These are phyloP conservation scores for Drosophila picticornis DNA, from an alignment of 2,888 invertebrate species.

Conservation along the genomic window DNA sequence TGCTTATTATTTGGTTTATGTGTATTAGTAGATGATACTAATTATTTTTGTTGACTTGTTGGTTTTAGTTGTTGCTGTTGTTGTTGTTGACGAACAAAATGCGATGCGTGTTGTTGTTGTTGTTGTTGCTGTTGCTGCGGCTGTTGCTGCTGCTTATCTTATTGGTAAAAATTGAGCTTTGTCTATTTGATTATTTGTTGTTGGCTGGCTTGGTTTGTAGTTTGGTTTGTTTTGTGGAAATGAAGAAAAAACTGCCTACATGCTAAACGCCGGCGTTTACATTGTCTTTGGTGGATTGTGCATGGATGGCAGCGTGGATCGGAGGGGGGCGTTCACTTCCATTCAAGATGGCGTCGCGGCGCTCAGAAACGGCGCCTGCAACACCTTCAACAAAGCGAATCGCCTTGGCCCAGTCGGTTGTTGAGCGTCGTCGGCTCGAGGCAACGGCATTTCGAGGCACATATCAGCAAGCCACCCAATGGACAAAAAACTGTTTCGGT, in stretches of 20 bases:
- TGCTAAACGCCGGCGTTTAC: conserved; percentile 74
- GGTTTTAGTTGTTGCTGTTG: conserved; percentile 45
- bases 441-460: conserved; percentile 37
- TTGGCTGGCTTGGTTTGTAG: conserved; percentile 78
- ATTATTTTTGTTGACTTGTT: conserved; percentile 35
- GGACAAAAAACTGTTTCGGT: conserved; percentile 4
- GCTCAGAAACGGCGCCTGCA: conserved; percentile 41
- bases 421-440: conserved; percentile 49
- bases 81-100: conserved; percentile 71
- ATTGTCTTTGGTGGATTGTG: conserved; percentile 65
- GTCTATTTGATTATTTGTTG: conserved; percentile 80
- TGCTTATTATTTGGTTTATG: conserved; percentile 48
- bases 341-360: conserved; percentile 75
- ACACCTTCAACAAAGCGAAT: conserved; percentile 20
- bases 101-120: conserved; percentile 60
- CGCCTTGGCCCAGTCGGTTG: conserved; percentile 34
- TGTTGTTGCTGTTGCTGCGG: conserved; percentile 39
- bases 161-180: conserved; percentile 78
- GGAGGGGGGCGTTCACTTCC: conserved; percentile 22
- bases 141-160: conserved; percentile 61
- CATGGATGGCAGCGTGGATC: conserved; percentile 30
- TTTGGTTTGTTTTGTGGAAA: conserved; percentile 56
- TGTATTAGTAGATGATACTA: conserved; percentile 24
- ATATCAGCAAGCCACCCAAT: conserved; percentile 14
- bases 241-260: conserved; percentile 77